These are phyloP conservation scores for Spilogale gracilis DNA, from an alignment of 2,113 vertebrate species.

Conservation along the genomic window DNA sequence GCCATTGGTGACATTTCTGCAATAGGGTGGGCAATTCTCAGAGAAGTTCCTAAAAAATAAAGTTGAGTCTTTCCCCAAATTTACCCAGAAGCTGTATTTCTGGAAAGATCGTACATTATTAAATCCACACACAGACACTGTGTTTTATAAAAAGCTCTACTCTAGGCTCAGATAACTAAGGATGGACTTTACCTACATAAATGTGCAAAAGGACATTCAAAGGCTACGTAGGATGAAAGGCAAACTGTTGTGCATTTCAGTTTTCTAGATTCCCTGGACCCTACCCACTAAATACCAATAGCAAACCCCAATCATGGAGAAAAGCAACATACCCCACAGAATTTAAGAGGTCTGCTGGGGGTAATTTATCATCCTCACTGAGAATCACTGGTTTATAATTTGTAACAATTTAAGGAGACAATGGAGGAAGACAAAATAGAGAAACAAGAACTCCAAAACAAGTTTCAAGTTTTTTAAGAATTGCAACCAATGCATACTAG, in stretches of 20 bases:
- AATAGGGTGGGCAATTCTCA: slow-evolving; percentile 29
- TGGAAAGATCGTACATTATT: background rate
- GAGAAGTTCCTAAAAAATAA: background rate
- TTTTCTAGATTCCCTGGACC: background rate
- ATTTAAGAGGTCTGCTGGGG: background rate
- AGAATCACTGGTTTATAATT: background rate
- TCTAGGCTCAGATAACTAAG: background rate
- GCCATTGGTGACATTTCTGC: slow-evolving; percentile 25
- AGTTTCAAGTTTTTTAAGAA: background rate
- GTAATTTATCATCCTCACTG: background rate
- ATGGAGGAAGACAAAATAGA: background rate
- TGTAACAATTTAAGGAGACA: background rate
- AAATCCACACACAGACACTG: background rate
- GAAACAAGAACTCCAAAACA: background rate
- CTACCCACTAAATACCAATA: background rate
- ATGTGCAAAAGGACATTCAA: background rate
- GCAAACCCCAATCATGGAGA: background rate
- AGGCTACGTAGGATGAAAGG: background rate
- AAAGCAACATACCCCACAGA: background rate
- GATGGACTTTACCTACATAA: background rate
- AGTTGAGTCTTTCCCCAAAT: background rate
- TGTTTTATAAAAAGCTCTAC: background rate
- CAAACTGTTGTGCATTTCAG: background rate
- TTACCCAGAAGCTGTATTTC: background rate
- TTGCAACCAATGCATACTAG: background rate